These are phyloP conservation scores for Tetranychus cinnabarinus DNA, from an alignment of 1,140 invertebrate species.

Conservation along the genomic window DNA sequence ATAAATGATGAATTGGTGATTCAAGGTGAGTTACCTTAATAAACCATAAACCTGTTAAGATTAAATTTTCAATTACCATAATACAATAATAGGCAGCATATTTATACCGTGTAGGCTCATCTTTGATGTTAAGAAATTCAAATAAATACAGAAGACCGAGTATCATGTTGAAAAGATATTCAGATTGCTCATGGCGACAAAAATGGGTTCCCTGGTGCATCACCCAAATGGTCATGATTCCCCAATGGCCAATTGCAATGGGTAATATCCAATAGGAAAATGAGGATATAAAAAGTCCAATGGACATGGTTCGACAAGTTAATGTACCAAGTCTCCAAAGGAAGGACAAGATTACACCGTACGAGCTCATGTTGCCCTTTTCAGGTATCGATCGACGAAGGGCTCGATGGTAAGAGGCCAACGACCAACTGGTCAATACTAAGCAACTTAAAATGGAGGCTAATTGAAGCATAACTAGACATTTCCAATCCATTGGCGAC, in stretches of 20 bases:
- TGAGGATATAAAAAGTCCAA: conserved; percentile 15
- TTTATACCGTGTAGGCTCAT: conserved; percentile 24
- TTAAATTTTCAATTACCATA: conserved; percentile 24
- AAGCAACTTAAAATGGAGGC: conserved; percentile 15
- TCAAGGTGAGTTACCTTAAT: conserved; percentile 5
- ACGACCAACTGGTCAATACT: conserved; percentile 22
- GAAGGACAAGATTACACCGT: conserved; percentile 21
- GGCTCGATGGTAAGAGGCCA: conserved; percentile 25
- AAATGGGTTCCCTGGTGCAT: conserved; percentile 23
- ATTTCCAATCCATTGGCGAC: too few species aligned
- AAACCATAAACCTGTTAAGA: conserved; percentile 24
- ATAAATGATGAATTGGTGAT: neutral
- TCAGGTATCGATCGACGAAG: conserved; percentile 21
- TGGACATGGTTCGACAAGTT: conserved; percentile 11
- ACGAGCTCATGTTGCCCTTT: conserved; percentile 18
- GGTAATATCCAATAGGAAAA: conserved; percentile 14
- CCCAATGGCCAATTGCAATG: conserved; percentile 23
- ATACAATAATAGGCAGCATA: conserved; percentile 24
- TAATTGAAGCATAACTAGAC: conserved; percentile 9
- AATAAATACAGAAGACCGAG: conserved; percentile 26
- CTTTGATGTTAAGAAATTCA: conserved; percentile 27
- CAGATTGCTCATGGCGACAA: conserved; percentile 18
- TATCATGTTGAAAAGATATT: conserved; percentile 24
- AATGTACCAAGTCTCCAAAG: conserved; percentile 21
- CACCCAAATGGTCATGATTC: conserved; percentile 25